phyloP scores from a whole-genome alignment of 1,140 invertebrate species.

The Ceratitis capitata region DNA sequence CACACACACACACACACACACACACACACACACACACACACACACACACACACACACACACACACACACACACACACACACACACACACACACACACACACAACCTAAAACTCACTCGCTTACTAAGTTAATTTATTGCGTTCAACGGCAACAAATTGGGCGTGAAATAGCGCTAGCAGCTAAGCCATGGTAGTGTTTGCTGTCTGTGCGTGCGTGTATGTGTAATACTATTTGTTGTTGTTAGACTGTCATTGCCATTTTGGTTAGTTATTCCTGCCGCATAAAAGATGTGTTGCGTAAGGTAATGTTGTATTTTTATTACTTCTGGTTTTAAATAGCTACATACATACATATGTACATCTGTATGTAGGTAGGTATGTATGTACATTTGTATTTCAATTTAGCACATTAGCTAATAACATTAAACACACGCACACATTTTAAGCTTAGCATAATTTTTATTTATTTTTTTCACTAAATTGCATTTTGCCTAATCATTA shows the following conservation, averaged over 20 bases:
- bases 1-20: not conserved
- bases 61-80: not conserved
- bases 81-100: too few relatives aligned
- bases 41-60: not conserved
- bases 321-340: not conserved
- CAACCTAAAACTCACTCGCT: not conserved
- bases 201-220: not conserved
- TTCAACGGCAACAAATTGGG: not conserved
- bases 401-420: not conserved
- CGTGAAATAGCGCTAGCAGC: not conserved
- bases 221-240: too few relatives aligned
- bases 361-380: not conserved
- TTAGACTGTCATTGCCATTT: not conserved
- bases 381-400: not conserved
- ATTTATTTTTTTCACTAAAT: not conserved
- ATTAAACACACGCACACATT: not conserved
- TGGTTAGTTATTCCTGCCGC: slow-evolving; percentile 1
- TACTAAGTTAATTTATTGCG: not conserved
- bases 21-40: not conserved
- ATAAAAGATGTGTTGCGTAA: slow-evolving; percentile 12
- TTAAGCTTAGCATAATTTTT: not conserved
- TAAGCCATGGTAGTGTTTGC: too few relatives aligned
- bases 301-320: too few relatives aligned
- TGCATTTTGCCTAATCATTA: not conserved
- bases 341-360: not conserved